Base-by-base conservation (phyloP, 2,113 vertebrate species). In the Ameiurus melas region DNA sequence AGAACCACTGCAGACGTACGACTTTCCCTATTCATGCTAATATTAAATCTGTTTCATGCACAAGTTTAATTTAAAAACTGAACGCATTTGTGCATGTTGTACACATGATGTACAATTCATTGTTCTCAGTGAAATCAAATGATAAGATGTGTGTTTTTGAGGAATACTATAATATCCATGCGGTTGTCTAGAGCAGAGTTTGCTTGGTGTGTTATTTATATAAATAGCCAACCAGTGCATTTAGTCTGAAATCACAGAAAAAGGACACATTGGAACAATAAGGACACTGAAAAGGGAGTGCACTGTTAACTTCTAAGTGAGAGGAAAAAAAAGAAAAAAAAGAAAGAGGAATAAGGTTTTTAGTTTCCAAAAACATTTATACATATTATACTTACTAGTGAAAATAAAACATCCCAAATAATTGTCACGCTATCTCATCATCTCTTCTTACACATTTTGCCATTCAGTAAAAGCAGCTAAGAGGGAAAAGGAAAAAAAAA, bases 301-400 rank as follows among this genome's bases (percentile, higher is more conserved):
- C 57, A 83, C 20, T 36, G 70, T 71, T 71, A 71, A 1, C 6
- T 71, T 73, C 19, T 43, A 39, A 39, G 33, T 73, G 36, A 33
- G 30, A 2, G 12, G 7, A 47, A 47, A 47, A 43, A 4, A 39
- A 39, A 39, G 36, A 39, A 39, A n/a, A 6, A 75, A 47, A 43
- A 47, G 16, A 27, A 75, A 25, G 39, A 53, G 17, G n/a, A 81
- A 81, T 81, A 30, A 30, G 57, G 25, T 13, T 60, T 16, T 60
- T 86, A 64, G 36, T 79, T 43, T 86, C 9, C 73, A 86, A 78
- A 60, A 58, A 53, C 71, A 57, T 71, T 64, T 78, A 77, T 78
- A 86, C 58, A 86, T 85, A 58, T 75, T 85, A 27, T 75, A 75
- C 83, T 73, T n/a, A 30, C 13, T 27, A 51, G 75, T n/a, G 43